Base-by-base conservation (phyloP, 2,888 invertebrate genomes). In the Leptopilina myrica region DNA sequence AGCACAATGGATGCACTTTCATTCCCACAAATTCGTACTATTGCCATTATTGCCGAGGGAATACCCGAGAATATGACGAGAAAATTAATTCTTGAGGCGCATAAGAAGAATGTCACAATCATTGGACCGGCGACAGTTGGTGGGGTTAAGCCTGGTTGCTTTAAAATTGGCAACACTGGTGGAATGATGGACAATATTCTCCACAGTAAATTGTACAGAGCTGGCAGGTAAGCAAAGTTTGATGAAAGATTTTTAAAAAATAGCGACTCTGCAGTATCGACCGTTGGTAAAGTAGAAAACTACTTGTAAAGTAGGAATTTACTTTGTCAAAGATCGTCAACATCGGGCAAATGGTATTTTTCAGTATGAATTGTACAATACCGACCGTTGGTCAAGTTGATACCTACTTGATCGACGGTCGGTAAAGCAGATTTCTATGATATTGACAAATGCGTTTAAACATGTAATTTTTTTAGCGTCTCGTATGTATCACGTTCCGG, bases 181-280 rank as follows among this genome's bases (percentile, higher is more conserved):
- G 99, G 99, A 80, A 99, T 99, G 99, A 96, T 99, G 94, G 99
- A 99, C 92, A 99, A 99, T 91, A 98, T 99, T 85, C 93, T 99
- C 1, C 97, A 99, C 90, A 99, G 99, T 84, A 98, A 98, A 91
- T 94, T 99, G 14, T 99, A 99, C 93, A 93, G 99, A 46, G 96
- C 99, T 0, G 99, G 99, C 88, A 96, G 95, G 95, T 95, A 85
- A 84, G 9, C 9, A 8, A 49, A 49, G 20, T 20, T 20, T 8
- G 9, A 46, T 8, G 6, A 46, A 46, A 46, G 6, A 46, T 1
- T 1, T 1, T 46, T 46, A 4, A 46, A 46, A 46, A 33, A 33
- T 33, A 33, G 33, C 4, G 33, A 3, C 0, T 46, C 8, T 46
- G 0, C 8, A 46, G 1, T 46, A 46, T 11, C 46, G 9, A 46